phyloP scores from a whole-genome alignment of 2,888 invertebrate species.

The Cartodere bifasciata region DNA sequence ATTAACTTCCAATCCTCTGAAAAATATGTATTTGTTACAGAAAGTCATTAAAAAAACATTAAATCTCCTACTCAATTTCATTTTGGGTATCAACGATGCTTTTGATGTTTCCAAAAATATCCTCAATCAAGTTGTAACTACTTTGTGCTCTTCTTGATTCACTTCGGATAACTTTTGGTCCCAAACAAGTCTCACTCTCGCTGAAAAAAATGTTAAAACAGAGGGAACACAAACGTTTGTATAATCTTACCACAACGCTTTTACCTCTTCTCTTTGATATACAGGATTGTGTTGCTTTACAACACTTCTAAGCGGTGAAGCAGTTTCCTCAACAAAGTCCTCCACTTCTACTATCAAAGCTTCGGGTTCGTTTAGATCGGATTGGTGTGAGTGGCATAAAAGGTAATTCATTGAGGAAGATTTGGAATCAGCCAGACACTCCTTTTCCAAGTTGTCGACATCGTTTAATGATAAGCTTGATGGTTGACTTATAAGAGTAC shows the following conservation, averaged over 20 bases:
- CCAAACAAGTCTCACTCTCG: slow-evolving; percentile 30
- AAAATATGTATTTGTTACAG: slow-evolving; percentile 3
- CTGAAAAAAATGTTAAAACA: slow-evolving; percentile 22
- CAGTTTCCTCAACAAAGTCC: slow-evolving; percentile 67
- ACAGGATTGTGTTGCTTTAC: slow-evolving; percentile 60
- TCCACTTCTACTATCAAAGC: slow-evolving; percentile 72
- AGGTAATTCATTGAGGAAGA: slow-evolving; percentile 21
- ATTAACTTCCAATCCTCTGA: slow-evolving; percentile 4
- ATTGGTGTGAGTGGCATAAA: slow-evolving; percentile 16
- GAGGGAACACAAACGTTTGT: too few species aligned
- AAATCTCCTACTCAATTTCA: slow-evolving; percentile 23
- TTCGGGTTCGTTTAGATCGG: slow-evolving; percentile 43
- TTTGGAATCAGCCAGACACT: slow-evolving; percentile 27
- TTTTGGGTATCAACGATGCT: slow-evolving; percentile 35
- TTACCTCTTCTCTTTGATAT: slow-evolving; percentile 53
- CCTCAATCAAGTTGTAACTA: slow-evolving; percentile 38
- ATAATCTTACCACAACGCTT: slow-evolving; percentile 37
- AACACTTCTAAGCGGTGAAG: slow-evolving; percentile 55
- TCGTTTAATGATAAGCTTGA: slow-evolving; percentile 65
- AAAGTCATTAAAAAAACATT: neutral
- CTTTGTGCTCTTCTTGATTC: slow-evolving; percentile 32
- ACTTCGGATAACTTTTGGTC: slow-evolving; percentile 30
- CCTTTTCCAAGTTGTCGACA: slow-evolving; percentile 50
- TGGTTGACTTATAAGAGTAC: slow-evolving; percentile 46
- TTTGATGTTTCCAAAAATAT: slow-evolving; percentile 34